Evolutionary conservation across 2,888 invertebrate genomes (phyloP), one percentile per base, ranked within the genome.

Genomic region (Lypha dubia): DNA sequence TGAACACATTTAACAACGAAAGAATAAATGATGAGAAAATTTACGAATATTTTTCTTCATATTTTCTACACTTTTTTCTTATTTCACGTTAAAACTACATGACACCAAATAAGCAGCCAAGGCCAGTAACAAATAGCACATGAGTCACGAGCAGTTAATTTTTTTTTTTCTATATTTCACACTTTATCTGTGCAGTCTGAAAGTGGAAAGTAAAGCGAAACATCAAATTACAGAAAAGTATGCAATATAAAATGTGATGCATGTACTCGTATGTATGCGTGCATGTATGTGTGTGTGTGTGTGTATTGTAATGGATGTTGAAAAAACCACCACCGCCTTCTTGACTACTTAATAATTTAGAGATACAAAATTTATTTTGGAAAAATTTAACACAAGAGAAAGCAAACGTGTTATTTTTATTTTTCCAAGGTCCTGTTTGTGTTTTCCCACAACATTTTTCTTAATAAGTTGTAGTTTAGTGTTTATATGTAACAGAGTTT

Each of bases 81-180:
- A 8, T 41, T 22, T 13, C 11, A 20, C 13, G 44, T 65, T 65
- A 13, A 9, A 51, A 15, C 17, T 38, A 60, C 74, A 68, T 74
- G 75, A 81, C 62, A 70, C 56, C 74, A 68, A 35, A 4, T 38
- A 20, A 28, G 28, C 49, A 41, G 13, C 73, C 79, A 68, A 62
- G 62, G 74, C 53, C n/a, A 65, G 62, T 15, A 70, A 32, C 68
- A n/a, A n/a, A n/a, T n/a, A 62, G 8, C 75, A 75, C 58, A 79
- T 79, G 75, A 73, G 68, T 68, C 80, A 73, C 80, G 73, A 67
- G 67, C 41, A 20, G 73, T 41, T n/a, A n/a, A n/a, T n/a, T n/a
- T n/a, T n/a, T n/a, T n/a, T 32, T 46, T 68, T 84, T 75, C 58
- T n/a, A n/a, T n/a, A 32, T 76, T 76, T 60, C n/a, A 56, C 3